phyloP scores from a whole-genome alignment of 2,888 invertebrate genomes.

The Dryomyza anilis region DNA sequence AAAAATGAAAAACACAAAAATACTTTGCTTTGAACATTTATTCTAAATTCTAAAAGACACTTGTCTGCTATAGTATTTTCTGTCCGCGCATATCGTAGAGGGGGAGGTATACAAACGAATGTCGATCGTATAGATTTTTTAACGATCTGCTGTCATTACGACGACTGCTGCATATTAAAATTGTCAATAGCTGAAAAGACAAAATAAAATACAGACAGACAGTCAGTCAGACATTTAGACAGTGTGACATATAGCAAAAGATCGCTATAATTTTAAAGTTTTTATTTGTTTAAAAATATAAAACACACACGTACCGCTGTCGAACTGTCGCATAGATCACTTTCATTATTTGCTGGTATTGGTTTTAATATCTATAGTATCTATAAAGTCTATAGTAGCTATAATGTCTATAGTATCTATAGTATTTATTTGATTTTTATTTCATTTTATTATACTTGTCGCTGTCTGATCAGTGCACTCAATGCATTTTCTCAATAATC shows the following conservation, averaged over 20 bases:
- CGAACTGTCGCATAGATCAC: slow-evolving; percentile 5
- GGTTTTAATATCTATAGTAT: neutral
- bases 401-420: no score
- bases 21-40: slow-evolving; percentile 1
- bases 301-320: neutral
- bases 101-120: slow-evolving; percentile 9
- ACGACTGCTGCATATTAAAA: slow-evolving; percentile 33
- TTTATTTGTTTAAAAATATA: slow-evolving; percentile 10
- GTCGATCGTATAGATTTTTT: slow-evolving; percentile 39
- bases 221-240: slow-evolving; percentile 1
- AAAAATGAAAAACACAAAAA: neutral
- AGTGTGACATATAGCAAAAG: neutral
- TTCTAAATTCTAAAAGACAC: slow-evolving; percentile 7
- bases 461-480: neutral
- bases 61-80: neutral
- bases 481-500: slow-evolving; percentile 13
- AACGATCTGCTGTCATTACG: slow-evolving; percentile 62
- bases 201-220: neutral
- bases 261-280: neutral
- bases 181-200: slow-evolving; percentile 15
- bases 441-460: neutral
- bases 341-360: neutral
- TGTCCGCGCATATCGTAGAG: neutral
- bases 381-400: no score
- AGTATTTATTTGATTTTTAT: no score